These are phyloP conservation scores for Hirundichthys speculiger DNA, from an alignment of 2,113 vertebrate species.

Conservation along the genomic window DNA sequence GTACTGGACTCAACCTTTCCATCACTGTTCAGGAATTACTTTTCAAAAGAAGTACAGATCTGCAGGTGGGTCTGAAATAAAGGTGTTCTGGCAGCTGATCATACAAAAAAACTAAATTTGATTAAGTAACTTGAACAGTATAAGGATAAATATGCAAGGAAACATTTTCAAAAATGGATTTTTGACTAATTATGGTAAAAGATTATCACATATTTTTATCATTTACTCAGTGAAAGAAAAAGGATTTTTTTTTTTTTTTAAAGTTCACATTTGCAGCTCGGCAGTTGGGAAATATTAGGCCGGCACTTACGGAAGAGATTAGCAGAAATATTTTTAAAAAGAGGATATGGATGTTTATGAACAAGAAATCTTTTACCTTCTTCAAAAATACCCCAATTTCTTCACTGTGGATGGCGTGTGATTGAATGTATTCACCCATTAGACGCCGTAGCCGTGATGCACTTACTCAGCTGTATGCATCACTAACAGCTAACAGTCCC, in stretches of 20 bases:
- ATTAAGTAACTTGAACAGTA: too few species aligned
- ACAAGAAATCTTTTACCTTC: constrained; percentile 42
- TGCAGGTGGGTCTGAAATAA: too few species aligned
- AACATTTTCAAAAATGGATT: background rate
- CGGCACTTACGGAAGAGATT: constrained; percentile 41
- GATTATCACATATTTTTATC: constrained; percentile 9
- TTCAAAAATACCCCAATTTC: constrained; percentile 14
- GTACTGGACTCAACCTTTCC: too few species aligned
- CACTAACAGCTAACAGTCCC: constrained; percentile 78
- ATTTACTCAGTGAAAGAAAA: too few species aligned
- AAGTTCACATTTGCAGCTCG: constrained; percentile 24
- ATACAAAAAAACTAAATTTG: too few species aligned
- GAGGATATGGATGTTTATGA: constrained; percentile 45
- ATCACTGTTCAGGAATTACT: too few species aligned
- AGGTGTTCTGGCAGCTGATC: too few species aligned
- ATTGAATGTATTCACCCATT: constrained; percentile 80
- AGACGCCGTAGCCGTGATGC: constrained; percentile 77
- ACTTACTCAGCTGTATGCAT: constrained; percentile 79
- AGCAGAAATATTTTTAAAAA: constrained; percentile 23
- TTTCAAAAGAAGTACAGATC: too few species aligned
- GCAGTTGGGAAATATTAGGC: background rate
- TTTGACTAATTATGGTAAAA: constrained; percentile 30
- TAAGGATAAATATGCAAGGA: too few species aligned
- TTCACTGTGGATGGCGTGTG: constrained; percentile 62
- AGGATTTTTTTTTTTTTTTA: background rate